A percentile compares a stretch with the other conserved stretches of the same genome.
phyloP scores from a whole-genome alignment of 2,797 vertebrate genomes.

The Dicrostonyx torquatus region DNA sequence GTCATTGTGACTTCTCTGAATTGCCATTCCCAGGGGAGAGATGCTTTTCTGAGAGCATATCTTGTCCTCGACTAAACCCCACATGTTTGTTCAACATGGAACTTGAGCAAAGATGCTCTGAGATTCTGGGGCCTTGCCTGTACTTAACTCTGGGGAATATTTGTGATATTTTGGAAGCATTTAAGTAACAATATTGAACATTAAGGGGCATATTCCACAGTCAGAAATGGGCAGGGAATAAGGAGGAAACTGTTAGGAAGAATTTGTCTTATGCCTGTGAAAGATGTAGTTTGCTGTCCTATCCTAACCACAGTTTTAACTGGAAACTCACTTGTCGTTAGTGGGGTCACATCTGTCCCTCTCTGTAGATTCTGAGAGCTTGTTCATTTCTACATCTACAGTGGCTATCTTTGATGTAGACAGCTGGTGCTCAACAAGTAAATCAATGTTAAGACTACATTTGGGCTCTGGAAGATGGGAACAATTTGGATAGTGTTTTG shows the following conservation, averaged over 20 bases:
- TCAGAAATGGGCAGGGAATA: neutral
- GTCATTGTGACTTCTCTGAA: neutral
- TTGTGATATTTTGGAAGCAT: neutral
- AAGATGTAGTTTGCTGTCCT: neutral
- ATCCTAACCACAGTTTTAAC: neutral
- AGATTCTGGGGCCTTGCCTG: neutral
- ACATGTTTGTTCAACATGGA: neutral
- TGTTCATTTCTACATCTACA: neutral
- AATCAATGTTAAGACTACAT: neutral
- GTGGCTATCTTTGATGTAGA: neutral
- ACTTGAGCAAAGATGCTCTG: neutral
- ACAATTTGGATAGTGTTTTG: neutral
- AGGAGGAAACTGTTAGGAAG: neutral
- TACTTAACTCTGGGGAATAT: neutral
- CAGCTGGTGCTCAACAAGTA: neutral
- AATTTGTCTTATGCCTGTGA: neutral
- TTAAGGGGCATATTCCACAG: neutral
- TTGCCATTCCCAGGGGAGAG: constrained; percentile 13
- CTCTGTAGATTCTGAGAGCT: neutral
- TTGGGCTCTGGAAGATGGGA: neutral
- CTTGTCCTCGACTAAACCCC: neutral
- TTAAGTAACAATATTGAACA: neutral
- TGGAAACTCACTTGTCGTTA: neutral
- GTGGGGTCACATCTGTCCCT: neutral
- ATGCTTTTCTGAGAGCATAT: neutral